Evolutionary conservation across 2,888 invertebrate species (phyloP), one percentile per base, ranked within the genome.

Genomic region (Thymelicus sylvestris): DNA sequence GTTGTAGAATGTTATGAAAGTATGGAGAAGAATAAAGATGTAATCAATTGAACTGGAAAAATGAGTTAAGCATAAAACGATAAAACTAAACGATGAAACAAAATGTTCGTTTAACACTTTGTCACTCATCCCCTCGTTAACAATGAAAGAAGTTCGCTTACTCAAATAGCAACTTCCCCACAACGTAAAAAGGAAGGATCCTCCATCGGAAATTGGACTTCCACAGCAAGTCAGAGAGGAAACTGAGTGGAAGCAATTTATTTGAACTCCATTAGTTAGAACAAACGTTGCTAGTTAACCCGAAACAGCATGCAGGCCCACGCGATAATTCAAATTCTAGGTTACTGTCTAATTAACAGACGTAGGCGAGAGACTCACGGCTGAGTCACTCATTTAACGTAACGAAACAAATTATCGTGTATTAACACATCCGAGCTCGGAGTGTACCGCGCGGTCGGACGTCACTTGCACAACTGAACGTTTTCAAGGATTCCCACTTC

Each of bases 321-420:
- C 80, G 78, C 88, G 86, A 81, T 88, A 88, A 89, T 89, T 90
- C 77, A 75, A 78, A 82, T 87, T 87, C 89, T 91, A 89, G 90
- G 90, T 84, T 88, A 85, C 77, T 75, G 85, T 80, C 79, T 86
- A 88, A 90, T 91, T 91, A 90, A 85, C 90, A 80, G 76, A 78
- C 82, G 87, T 83, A 82, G 86, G 89, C 87, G 87, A 85, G 79
- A 63, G 70, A 60, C 70, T 70, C 75, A 76, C 75, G 31, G 75
- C 74, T 90, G 90, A 90, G 80, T 90, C 91, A 91, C 84, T 84
- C 81, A 83, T 85, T 88, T 83, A 85, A 84, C 84, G 79, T 79
- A 81, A 82, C 85, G 81, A 83, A 78, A 84, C 83, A 80, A 86
- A 89, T 89, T 88, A 88, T 81, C 89, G 83, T 87, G 80, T 76